A percentile compares a stretch with the other conserved stretches of the same genome.
Conservation (phyloP, 1,140 invertebrate genomes). For the Aphidius gifuensis region DNA sequence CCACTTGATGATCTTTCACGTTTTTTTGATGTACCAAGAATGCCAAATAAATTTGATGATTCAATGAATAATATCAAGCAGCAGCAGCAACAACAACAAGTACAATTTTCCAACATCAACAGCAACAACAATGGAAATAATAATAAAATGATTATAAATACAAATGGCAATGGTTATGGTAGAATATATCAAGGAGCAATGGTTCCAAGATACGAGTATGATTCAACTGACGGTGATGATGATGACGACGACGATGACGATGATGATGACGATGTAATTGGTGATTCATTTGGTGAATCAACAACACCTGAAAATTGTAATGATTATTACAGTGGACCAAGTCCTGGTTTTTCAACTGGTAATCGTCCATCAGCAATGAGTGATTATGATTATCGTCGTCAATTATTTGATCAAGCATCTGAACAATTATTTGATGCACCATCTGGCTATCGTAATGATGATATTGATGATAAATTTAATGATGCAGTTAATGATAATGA, state of each 20-base stretch:
- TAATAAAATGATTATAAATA: slow-evolving; percentile 1
- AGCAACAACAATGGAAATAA: slow-evolving; percentile 7
- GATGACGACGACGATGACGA: slow-evolving; percentile 29
- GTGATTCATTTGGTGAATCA: slow-evolving; percentile 33
- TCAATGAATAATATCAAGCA: slow-evolving; percentile 13
- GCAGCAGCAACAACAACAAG: neutral
- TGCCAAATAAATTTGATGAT: slow-evolving; percentile 30
- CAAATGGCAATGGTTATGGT: slow-evolving; percentile 19
- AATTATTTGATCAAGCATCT: slow-evolving; percentile 18
- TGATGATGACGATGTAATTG: slow-evolving; percentile 37
- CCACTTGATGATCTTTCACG: slow-evolving; percentile 41
- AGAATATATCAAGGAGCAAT: slow-evolving; percentile 11
- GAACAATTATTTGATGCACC: slow-evolving; percentile 25
- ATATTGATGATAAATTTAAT: slow-evolving; percentile 23
- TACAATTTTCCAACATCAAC: slow-evolving; percentile 2
- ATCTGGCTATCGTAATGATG: slow-evolving; percentile 23
- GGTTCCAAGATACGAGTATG: slow-evolving; percentile 25
- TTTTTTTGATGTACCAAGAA: slow-evolving; percentile 42
- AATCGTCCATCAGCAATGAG: slow-evolving; percentile 15
- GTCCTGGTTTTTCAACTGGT: slow-evolving; percentile 19
- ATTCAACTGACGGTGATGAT: slow-evolving; percentile 38
- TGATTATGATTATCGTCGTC: slow-evolving; percentile 20
- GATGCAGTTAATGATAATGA: slow-evolving; percentile 31
- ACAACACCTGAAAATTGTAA: slow-evolving; percentile 19
- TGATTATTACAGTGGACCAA: slow-evolving; percentile 18